Evolutionary conservation across 2,113 vertebrate genomes (phyloP).

Genomic region (Athene cunicularia): DNA sequence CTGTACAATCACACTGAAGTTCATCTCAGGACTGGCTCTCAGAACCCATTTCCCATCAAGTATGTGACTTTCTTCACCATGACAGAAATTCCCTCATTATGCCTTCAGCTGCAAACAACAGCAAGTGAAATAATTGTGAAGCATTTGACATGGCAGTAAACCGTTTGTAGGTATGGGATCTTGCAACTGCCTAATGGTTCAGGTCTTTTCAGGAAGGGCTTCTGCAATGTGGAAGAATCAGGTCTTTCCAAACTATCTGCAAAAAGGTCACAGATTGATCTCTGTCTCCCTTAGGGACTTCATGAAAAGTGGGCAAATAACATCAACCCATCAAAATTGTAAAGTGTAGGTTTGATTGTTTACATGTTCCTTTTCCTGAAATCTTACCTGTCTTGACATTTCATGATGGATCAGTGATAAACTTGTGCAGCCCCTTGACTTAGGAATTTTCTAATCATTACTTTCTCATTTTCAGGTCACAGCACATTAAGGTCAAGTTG

Average conservation of each 20-base stretch:
- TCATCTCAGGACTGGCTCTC: not conserved
- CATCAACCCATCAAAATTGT: not conserved
- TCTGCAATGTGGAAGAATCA: not conserved
- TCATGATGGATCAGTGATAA: not conserved
- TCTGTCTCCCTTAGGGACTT: not conserved
- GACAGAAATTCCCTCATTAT: not conserved
- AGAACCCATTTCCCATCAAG: not conserved
- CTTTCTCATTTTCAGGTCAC: not conserved
- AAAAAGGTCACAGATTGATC: not conserved
- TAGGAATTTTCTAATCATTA: not conserved
- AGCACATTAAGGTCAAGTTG: not conserved
- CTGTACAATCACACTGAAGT: not conserved
- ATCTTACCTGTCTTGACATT: not conserved
- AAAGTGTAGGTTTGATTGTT: not conserved
- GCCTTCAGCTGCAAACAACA: not conserved
- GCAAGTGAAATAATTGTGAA: not conserved
- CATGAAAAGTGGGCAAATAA: not conserved
- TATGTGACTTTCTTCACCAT: not conserved
- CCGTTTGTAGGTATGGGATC: not conserved
- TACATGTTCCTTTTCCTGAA: not conserved
- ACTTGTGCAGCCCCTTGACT: not conserved
- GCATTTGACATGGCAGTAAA: not conserved
- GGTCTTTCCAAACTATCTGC: not conserved
- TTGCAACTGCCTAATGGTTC: not conserved
- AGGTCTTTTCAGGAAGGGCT: not conserved